Base-by-base conservation (phyloP, 2,888 invertebrate species). In the Hyalella azteca region DNA sequence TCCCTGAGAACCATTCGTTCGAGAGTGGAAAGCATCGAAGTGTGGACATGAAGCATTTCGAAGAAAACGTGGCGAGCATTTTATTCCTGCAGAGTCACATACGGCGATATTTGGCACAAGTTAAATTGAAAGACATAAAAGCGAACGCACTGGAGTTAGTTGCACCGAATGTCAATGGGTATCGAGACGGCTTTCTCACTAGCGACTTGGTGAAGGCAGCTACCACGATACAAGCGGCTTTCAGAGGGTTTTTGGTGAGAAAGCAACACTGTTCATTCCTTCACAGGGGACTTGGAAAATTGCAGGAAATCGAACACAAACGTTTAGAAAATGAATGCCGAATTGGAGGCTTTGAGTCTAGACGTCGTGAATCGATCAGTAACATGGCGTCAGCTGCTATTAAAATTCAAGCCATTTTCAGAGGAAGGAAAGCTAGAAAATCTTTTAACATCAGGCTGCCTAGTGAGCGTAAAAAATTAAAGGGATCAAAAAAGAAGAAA, bases 341-440 rank as follows among this genome's bases (percentile, higher is more conserved):
- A 7, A 54, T 4, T 54, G 66, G 36, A 66, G 36, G 29, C 29
- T 66, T 22, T 15, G 9, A 39, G 22, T 66, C n/a, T 15, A 36
- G 36, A 19, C 32, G 3, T 39, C 19, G 32, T 32, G 66, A 66
- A 7, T 36, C 66, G 19, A 36, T 66, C 39, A 66, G 29, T 66
- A 22, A 15, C 66, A 36, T 66, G 66, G 66, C 39, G 66, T 75
- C 75, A 75, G 75, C 75, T 41, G 75, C 40, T 22, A 45, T 75
- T 45, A 75, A 75, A 75, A 75, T 75, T 45, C 75, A 75, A 75
- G 75, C 75, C 36, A 26, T 75, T 45, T 75, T 75, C 45, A 75
- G 75, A 29, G 75, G 75, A 3, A 22, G 75, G 4, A 41, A 45
- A 45, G 29, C 75, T 39, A 75, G 75, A 75, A 75, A 75, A 41